Percentiles rank a stretch among this genome's conserved stretches.
Evolutionary conservation across 2,113 vertebrate species (phyloP).

Genomic region (Ctenomys sociabilis): DNA sequence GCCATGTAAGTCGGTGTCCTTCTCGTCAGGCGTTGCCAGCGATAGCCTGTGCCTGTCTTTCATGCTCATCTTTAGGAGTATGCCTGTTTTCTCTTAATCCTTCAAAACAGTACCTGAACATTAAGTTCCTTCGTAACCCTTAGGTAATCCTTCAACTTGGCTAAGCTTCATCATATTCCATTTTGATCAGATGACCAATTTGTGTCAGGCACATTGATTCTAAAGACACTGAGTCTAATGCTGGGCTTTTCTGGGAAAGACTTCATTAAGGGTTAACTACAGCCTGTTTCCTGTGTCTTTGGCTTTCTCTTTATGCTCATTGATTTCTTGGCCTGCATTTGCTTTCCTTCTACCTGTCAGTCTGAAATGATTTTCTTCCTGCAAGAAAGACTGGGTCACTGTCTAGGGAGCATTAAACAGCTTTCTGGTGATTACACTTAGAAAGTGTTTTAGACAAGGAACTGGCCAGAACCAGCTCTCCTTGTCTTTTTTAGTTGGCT

Average conservation of each 20-base stretch:
- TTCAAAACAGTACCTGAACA: conserved; percentile 21
- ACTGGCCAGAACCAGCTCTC: background rate
- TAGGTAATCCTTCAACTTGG: background rate
- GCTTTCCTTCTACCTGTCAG: background rate
- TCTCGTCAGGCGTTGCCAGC: background rate
- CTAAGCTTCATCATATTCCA: background rate
- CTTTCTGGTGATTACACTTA: background rate
- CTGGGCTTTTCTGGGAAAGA: background rate
- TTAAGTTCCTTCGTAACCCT: background rate
- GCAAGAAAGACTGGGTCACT: conserved; percentile 29
- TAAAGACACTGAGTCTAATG: background rate
- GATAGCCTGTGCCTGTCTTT: background rate
- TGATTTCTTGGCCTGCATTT: background rate
- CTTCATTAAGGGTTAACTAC: conserved; percentile 24
- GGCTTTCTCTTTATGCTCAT: conserved; percentile 17
- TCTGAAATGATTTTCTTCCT: conserved; percentile 41
- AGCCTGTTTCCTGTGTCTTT: background rate
- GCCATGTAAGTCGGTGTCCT: background rate
- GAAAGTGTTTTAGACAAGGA: background rate
- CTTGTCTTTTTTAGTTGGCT: conserved; percentile 58
- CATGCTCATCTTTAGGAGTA: background rate
- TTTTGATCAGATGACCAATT: background rate
- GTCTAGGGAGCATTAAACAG: background rate
- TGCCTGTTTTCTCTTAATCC: background rate
- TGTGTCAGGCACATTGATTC: background rate